Evolutionary conservation across 1,140 invertebrate species (phyloP).

Genomic region (Palaemon carinicauda): DNA sequence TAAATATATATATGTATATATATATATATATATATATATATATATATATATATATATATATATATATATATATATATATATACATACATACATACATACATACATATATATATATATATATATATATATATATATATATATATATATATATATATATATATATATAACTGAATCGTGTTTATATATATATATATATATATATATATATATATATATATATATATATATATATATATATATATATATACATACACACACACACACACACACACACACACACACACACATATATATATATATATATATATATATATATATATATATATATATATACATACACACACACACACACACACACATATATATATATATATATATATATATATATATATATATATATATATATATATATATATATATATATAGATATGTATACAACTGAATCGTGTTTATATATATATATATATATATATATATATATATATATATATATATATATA

Average conservation of each 20-base stretch:
- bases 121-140: not conserved
- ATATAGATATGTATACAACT: too few species aligned
- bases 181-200: not conserved
- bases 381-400: too few species aligned
- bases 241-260: too few species aligned
- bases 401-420: too few species aligned
- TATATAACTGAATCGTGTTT: too few species aligned
- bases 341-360: too few species aligned
- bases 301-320: too few species aligned
- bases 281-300: too few species aligned
- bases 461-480: conserved; percentile 24
- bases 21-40: not conserved
- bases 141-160: not conserved
- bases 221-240: too few species aligned
- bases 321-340: too few species aligned
- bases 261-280: too few species aligned
- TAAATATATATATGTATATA: not conserved
- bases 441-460: not conserved
- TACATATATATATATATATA: not conserved
- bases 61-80: conserved; percentile 9
- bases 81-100: not conserved
- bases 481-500: conserved; percentile 29
- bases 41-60: conserved; percentile 4
- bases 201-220: not conserved
- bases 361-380: too few species aligned